phyloP scores from a whole-genome alignment of 2,797 vertebrate species.

The Psittacula echo region DNA sequence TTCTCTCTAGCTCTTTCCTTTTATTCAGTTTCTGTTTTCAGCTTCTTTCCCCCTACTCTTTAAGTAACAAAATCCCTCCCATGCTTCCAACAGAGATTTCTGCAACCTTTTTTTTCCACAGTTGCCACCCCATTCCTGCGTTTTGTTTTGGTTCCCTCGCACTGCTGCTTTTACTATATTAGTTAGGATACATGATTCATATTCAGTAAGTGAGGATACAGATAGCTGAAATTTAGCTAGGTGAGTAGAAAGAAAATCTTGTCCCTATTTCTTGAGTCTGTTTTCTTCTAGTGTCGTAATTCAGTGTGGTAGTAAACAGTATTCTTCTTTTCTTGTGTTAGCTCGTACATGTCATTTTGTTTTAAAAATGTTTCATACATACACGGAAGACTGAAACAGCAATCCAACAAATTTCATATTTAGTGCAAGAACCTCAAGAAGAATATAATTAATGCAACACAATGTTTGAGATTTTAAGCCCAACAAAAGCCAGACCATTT shows the following conservation, averaged over 20 bases:
- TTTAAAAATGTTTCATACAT: neutral
- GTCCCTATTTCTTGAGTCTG: neutral
- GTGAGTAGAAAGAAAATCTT: neutral
- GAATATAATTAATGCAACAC: slow-evolving; percentile 52
- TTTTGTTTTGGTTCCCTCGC: slow-evolving; percentile 2
- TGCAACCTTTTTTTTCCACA: neutral
- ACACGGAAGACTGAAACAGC: slow-evolving; percentile 9
- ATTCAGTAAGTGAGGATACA: neutral
- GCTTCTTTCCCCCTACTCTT: neutral
- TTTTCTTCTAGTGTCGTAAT: neutral
- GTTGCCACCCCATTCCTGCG: neutral
- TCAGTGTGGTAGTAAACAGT: neutral
- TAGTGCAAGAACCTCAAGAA: slow-evolving; percentile 24
- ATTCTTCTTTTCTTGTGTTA: neutral
- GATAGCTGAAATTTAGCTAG: neutral
- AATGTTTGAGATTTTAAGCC: slow-evolving; percentile 65
- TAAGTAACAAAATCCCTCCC: neutral
- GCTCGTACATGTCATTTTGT: neutral
- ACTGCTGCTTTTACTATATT: neutral
- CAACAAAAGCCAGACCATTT: slow-evolving; percentile 65
- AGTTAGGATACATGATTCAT: neutral
- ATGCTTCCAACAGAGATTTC: neutral
- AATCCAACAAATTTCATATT: slow-evolving; percentile 26
- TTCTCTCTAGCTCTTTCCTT: neutral
- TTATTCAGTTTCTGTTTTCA: neutral